A percentile compares a stretch with the other conserved stretches of the same genome.
phyloP scores from a whole-genome alignment of 2,113 vertebrate genomes.

The Dendropsophus ebraccatus region DNA sequence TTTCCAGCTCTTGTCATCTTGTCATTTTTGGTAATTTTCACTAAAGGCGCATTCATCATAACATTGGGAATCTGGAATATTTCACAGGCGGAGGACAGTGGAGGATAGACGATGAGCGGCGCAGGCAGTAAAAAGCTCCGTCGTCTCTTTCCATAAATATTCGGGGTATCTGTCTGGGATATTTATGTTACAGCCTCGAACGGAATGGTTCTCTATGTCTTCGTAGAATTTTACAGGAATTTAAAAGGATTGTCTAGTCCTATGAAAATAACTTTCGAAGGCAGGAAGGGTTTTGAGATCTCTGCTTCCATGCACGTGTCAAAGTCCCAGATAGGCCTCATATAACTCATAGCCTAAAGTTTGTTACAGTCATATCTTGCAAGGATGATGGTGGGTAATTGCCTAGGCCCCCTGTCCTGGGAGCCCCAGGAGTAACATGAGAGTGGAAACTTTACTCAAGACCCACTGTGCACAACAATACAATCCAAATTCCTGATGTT shows the following conservation, averaged over 20 bases:
- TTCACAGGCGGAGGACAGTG: background rate
- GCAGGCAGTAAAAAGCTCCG: background rate
- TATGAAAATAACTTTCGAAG: background rate
- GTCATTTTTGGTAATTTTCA: constrained; percentile 6
- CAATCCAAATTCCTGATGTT: too few relatives aligned
- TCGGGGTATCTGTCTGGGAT: background rate
- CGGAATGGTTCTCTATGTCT: background rate
- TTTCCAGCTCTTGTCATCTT: constrained; percentile 23
- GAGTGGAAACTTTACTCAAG: too few relatives aligned
- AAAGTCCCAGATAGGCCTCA: too few relatives aligned
- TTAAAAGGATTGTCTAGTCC: background rate
- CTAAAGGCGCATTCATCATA: constrained; percentile 26
- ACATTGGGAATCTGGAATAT: constrained; percentile 34
- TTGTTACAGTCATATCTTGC: too few relatives aligned
- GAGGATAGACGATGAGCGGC: background rate
- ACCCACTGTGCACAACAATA: too few relatives aligned
- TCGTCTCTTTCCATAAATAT: background rate
- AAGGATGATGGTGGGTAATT: too few relatives aligned
- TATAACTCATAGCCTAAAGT: too few relatives aligned
- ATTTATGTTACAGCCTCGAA: background rate
- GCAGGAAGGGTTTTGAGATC: too few relatives aligned
- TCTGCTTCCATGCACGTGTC: too few relatives aligned
- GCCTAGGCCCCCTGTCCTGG: too few relatives aligned
- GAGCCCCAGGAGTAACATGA: too few relatives aligned
- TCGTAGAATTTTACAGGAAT: background rate